Base-by-base conservation (phyloP, 1,140 invertebrate species). In the Antheraea mylitta region DNA sequence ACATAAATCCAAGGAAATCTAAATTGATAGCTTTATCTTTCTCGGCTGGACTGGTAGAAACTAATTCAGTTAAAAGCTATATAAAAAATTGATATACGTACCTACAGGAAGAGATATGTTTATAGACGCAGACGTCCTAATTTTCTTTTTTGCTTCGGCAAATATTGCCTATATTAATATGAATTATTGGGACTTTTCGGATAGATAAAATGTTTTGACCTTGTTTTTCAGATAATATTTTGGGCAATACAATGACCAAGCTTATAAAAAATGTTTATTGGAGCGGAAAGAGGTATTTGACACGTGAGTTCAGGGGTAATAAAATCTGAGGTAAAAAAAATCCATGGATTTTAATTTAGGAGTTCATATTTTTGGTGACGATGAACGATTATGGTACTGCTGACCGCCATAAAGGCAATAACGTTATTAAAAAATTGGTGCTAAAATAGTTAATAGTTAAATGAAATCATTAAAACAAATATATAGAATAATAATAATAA, bases 1-100 rank as follows among this genome's bases (percentile, higher is more conserved):
- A 53, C 11, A 53, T 53, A 53, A 53, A 53, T 53, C 45, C 45
- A 16, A 53, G 45, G 45, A 53, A 53, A 53, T 53, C 45, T 53
- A n/a, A 16, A 53, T 53, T 53, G 45, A 53, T 53, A n/a, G 16
- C 45, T 53, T n/a, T 16, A n/a, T 53, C 45, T 13, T 16, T 13
- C 16, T 53, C 45, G 5, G 16, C 11, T 16, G 11, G 45, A 53
- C 45, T 53, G 45, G 45, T 53, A 53, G 13, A 53, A 53, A 11
- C 16, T 53, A 53, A 53, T 53, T 13, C 45, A 53, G 45, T 53
- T 53, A 53, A 53, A 53, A 53, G 45, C 45, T 16, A 53, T 53
- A n/a, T 53, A 53, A 53, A 13, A 53, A 16, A 53, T 53, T 53
- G 38, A 42, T 53, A n/a, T 53, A 53, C 45, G 45, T 53, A 42